Percentiles rank a stretch among this genome's conserved stretches.
Conservation (phyloP, 2,113 vertebrate species). For the Hydrochoerus hydrochaeris region DNA sequence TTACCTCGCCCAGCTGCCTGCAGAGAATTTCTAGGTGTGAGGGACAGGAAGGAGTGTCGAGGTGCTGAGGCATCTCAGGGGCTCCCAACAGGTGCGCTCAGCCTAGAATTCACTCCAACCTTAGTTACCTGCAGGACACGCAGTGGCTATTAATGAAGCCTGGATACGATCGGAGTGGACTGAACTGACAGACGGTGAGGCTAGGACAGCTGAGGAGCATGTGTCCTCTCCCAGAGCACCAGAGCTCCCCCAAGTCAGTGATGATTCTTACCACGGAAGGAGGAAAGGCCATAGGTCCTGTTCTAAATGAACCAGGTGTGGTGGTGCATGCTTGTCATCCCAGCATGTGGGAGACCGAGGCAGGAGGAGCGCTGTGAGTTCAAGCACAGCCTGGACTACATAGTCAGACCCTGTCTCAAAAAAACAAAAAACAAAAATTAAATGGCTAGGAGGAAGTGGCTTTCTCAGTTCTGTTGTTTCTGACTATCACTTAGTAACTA, state of each 20-base stretch:
- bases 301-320: background rate
- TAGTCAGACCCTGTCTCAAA: background rate
- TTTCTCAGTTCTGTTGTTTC: background rate
- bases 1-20: background rate
- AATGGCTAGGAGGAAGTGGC: background rate
- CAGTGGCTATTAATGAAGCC: background rate
- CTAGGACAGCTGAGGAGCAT: background rate
- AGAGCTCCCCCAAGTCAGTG: background rate
- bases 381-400: background rate
- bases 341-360: background rate
- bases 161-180: background rate
- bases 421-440: background rate
- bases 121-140: rapidly evolving
- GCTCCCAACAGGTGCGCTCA: background rate
- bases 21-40: background rate
- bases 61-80: background rate
- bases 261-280: background rate
- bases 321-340: background rate
- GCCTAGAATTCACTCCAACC: background rate
- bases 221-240: no score
- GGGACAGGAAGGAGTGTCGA: background rate
- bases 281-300: background rate
- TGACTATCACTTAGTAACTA: background rate
- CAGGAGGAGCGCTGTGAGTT: background rate
- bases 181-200: background rate